Percentiles rank a stretch among this genome's conserved stretches.
Conservation (phyloP, 2,888 invertebrate species). For the Pycnomerus fuliginosus region DNA sequence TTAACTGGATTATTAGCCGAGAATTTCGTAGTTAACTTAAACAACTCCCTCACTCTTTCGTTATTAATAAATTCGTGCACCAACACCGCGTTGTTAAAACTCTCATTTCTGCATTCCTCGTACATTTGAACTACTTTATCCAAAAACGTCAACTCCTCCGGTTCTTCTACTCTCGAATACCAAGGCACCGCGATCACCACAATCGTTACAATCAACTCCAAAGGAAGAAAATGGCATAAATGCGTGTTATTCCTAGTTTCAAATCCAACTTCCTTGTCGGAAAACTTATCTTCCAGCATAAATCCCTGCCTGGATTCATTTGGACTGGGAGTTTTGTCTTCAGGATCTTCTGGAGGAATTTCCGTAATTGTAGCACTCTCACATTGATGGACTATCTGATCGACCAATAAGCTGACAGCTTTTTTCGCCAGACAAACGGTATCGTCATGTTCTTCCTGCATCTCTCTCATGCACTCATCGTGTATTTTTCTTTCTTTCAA, state of each 20-base stretch:
- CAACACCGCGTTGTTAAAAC: slow-evolving; percentile 42
- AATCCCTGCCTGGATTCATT: not conserved
- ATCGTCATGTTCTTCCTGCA: slow-evolving; percentile 29
- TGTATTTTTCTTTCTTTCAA: slow-evolving; percentile 25
- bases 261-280: slow-evolving; percentile 29
- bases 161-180: slow-evolving; percentile 38
- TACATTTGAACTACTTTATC: slow-evolving; percentile 41
- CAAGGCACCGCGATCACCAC: slow-evolving; percentile 42
- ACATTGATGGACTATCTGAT: slow-evolving; percentile 36
- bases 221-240: slow-evolving; percentile 38
- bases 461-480: slow-evolving; percentile 28
- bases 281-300: slow-evolving; percentile 21
- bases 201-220: slow-evolving; percentile 41
- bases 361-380: slow-evolving; percentile 37
- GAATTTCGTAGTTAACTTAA: slow-evolving; percentile 38
- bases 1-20: slow-evolving; percentile 33
- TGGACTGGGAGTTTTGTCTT: slow-evolving; percentile 1
- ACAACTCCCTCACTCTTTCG: slow-evolving; percentile 32
- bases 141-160: slow-evolving; percentile 39
- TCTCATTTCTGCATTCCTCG: slow-evolving; percentile 32
- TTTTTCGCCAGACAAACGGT: slow-evolving; percentile 30
- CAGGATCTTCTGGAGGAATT: slow-evolving; percentile 2
- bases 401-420: slow-evolving; percentile 34
- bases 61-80: slow-evolving; percentile 43
- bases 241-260: slow-evolving; percentile 21